phyloP scores from a whole-genome alignment of 1,140 invertebrate species.

The Drosophila repletoides region DNA sequence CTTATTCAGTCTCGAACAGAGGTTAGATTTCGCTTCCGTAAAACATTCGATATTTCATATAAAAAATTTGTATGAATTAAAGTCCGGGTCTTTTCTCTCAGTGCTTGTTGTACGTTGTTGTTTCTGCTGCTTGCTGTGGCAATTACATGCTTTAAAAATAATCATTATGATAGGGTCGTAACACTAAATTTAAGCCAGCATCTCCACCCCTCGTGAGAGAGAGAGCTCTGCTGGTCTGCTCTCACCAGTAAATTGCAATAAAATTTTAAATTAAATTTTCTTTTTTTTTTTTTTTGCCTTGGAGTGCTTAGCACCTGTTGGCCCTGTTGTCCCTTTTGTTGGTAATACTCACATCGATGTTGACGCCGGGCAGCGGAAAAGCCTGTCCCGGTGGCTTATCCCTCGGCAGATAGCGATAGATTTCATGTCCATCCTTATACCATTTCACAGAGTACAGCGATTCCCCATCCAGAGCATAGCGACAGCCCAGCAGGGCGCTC shows the following conservation, averaged over 20 bases:
- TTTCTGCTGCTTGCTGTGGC: conserved; percentile 16
- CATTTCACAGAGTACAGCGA: conserved; percentile 92
- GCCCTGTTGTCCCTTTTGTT: background rate
- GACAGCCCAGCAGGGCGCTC: conserved; percentile 88
- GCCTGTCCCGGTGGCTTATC: conserved; percentile 88
- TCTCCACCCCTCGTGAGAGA: no score
- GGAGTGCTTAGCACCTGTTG: conserved; percentile 45
- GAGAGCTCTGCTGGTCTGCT: background rate
- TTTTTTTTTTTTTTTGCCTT: no score
- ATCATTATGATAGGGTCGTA: conserved; percentile 73
- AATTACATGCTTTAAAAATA: conserved; percentile 76
- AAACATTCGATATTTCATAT: no score
- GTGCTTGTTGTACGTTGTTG: conserved; percentile 18
- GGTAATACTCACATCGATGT: conserved; percentile 89
- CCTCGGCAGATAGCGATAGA: conserved; percentile 91
- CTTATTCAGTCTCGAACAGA: no score
- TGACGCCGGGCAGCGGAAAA: conserved; percentile 89
- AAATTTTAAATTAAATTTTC: conserved; percentile 80
- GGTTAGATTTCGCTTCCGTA: no score
- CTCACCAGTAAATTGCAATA: conserved; percentile 67
- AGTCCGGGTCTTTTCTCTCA: no score
- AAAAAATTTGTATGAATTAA: no score
- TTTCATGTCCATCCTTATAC: conserved; percentile 94
- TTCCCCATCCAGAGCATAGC: conserved; percentile 91
- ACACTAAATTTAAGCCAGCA: conserved; percentile 62